These are phyloP conservation scores for Corythaeola cristata DNA, from an alignment of 2,113 vertebrate genomes.

Conservation along the genomic window DNA sequence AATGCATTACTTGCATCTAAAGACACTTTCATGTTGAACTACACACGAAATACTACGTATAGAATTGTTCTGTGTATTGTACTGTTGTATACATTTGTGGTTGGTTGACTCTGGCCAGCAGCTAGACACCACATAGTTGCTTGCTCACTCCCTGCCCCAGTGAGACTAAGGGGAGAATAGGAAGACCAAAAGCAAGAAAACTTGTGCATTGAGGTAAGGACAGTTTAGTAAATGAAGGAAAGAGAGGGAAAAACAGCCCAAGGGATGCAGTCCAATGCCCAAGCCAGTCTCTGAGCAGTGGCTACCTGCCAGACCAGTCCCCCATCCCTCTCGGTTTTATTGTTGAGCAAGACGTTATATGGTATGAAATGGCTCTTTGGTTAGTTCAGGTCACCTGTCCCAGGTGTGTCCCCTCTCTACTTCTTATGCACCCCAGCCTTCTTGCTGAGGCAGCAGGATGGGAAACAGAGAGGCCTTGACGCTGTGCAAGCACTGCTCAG, in stretches of 20 bases:
- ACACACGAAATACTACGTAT: background rate
- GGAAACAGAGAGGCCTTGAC: background rate
- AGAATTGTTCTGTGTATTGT: background rate
- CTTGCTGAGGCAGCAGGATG: background rate
- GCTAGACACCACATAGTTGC: background rate
- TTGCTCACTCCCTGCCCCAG: background rate
- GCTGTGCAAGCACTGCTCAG: background rate
- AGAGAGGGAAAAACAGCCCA: background rate
- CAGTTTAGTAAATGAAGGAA: background rate
- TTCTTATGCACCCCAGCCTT: background rate
- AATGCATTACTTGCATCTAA: background rate
- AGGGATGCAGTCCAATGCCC: background rate
- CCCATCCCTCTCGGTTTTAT: background rate
- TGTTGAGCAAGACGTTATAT: background rate
- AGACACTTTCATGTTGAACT: background rate
- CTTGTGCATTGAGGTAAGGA: background rate
- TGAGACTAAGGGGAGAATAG: background rate
- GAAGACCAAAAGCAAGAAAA: background rate
- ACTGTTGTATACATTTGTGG: background rate
- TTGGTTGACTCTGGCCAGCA: background rate
- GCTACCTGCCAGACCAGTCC: background rate
- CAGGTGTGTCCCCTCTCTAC: background rate
- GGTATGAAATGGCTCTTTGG: background rate
- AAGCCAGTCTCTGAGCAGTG: background rate
- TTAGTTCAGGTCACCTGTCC: background rate